Base-by-base conservation (phyloP, 1,140 invertebrate genomes). In the Drosophila teissieri region DNA sequence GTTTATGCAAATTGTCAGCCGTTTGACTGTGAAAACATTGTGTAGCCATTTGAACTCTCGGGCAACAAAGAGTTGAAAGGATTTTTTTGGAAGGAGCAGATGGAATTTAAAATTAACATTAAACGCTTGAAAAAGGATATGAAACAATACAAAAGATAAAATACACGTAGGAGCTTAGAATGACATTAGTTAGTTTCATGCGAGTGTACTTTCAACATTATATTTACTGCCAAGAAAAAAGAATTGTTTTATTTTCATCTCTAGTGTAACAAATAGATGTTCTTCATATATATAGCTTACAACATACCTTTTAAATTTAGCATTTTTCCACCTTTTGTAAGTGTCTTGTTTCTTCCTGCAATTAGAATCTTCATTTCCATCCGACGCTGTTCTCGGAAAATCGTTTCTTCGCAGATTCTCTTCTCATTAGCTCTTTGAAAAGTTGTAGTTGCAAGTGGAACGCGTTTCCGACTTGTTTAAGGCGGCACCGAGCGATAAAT, bases 1-100 rank as follows among this genome's bases (percentile, higher is more conserved):
- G 67, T 75, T 82, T 82, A 82, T 82, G 80, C 73, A 82, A 82
- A 82, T 82, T 81, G 78, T 80, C 78, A 80, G 73, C 55, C 78
- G 78, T 80, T 76, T 81, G 78, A 80, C 65, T 76, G 78, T 62
- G 60, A 80, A 81, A 80, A 80, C 60, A 81, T 72, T 80, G 78
- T 73, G 61, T 56, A 77, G 79, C 74, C 68, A 81, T 81, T 81
- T 81, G 78, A 81, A 76, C 78, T 77, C 63, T 48, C 19, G 53
- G 44, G 4, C 27, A 27, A 49, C 53, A 63, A 24, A 56, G 39
- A 58, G 42, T 31, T 15, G 39, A 45, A 8, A 22, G 31, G 11
- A 10, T 10, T 10, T 36, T 36, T 27, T 17, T 27, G 7, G 44
- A 10, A n/a, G 53, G 42, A 15, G 68, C 31, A 14, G 31, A 39